Evolutionary conservation across 2,888 invertebrate genomes (phyloP), one percentile per base, ranked within the genome.

Genomic region (Caenorhabditis sulstoni): DNA sequence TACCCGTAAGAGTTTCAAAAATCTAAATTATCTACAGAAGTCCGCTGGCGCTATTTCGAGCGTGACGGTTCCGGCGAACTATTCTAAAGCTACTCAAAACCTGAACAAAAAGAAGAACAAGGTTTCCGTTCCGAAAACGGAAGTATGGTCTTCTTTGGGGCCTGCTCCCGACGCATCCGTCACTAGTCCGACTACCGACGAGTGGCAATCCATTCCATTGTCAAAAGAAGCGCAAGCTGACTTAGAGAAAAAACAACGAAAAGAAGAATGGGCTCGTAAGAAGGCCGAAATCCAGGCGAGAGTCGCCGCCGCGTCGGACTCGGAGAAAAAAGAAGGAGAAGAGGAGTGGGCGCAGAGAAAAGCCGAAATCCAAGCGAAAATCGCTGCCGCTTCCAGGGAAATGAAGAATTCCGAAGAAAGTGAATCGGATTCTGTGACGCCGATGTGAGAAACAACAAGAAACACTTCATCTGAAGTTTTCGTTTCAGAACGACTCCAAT

Each of bases 151-250:
- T 23, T 67, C 68, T 4, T 52, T 79, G n/a, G 76, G 67, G 22
- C 71, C 66, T 3, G 57, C 76, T 20, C 71, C 68, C 3, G 65
- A 62, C 22, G 14, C 22, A 1, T n/a, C 44, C 9, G 35, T 35
- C 0, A 5, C 41, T 37, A 49, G 12, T 1, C 57, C 18, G 14
- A 29, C 11, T 4, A 20, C 22, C 11, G 77, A 77, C 29, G 52
- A 45, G 12, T 76, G 75, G 75, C 61, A 66, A 14, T 62, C 64
- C 11, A 59, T 74, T 12, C 68, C 62, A 16, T 45, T 81, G 14
- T 79, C 81, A 44, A 78, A 81, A 68, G 76, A 81, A 62, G 81
- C 78, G 0, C 67, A 62, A 20, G 57, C 57, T 12, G 79, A 79
- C 20, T 62, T 65, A 22, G 75, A 71, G 7, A 75, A 71, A 39